Percentiles rank a stretch among this genome's conserved stretches.
phyloP scores from a whole-genome alignment of 2,888 invertebrate genomes.

The Watsonalla binaria region DNA sequence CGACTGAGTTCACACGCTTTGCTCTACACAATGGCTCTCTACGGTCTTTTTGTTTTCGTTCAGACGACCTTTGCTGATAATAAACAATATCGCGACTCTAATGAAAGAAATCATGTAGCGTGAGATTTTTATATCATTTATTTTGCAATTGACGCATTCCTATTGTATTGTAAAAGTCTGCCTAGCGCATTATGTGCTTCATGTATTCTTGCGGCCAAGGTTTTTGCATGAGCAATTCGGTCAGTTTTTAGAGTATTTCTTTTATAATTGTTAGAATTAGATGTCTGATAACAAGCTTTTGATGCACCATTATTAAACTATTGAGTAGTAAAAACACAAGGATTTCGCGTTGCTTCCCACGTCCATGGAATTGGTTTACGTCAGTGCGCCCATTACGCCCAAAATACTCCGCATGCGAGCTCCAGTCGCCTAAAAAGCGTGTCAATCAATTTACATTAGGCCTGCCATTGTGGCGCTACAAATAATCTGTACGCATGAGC shows the following conservation, averaged over 20 bases:
- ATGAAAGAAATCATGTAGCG: slow-evolving; percentile 71
- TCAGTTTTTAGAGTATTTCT: slow-evolving; percentile 7
- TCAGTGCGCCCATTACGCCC: slow-evolving; percentile 63
- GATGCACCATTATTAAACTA: slow-evolving; percentile 46
- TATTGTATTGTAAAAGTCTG: slow-evolving; percentile 30
- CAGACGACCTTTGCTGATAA: slow-evolving; percentile 76
- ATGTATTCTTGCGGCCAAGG: slow-evolving; percentile 14
- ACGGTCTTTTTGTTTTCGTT: slow-evolving; percentile 75
- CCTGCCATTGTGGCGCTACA: slow-evolving; percentile 38
- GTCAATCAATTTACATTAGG: slow-evolving; percentile 66
- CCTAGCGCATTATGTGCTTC: slow-evolving; percentile 10
- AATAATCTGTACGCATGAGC: slow-evolving; percentile 30
- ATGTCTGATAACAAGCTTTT: slow-evolving; percentile 31
- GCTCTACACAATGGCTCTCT: slow-evolving; percentile 72
- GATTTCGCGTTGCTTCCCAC: slow-evolving; percentile 57
- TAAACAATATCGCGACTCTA: slow-evolving; percentile 71
- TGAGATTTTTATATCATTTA: slow-evolving; percentile 68
- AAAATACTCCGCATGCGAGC: slow-evolving; percentile 62
- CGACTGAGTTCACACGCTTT: slow-evolving; percentile 73
- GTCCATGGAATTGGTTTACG: slow-evolving; percentile 63
- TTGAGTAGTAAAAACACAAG: slow-evolving; percentile 40
- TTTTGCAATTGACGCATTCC: slow-evolving; percentile 60
- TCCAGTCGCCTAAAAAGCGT: slow-evolving; percentile 57
- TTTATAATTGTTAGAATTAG: slow-evolving; percentile 8
- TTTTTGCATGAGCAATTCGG: slow-evolving; percentile 18